A percentile compares a stretch with the other conserved stretches of the same genome.
Evolutionary conservation across 2,797 vertebrate genomes (phyloP).

Genomic region (Peromyscus melanophrys): DNA sequence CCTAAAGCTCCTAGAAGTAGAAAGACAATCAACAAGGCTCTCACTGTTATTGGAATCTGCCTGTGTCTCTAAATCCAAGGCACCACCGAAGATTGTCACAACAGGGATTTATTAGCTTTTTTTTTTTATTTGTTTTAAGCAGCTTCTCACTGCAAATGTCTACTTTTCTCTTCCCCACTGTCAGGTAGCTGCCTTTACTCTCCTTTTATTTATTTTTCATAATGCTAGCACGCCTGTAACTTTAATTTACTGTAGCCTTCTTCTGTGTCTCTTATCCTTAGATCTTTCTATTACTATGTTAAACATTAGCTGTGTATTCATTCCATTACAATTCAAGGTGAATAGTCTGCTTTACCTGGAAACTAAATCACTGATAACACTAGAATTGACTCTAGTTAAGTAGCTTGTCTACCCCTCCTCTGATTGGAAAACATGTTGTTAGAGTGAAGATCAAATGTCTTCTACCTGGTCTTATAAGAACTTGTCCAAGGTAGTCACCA

Average conservation of each 20-base stretch:
- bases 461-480: background rate
- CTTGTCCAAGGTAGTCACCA: background rate
- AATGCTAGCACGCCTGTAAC: background rate
- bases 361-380: background rate
- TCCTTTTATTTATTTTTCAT: background rate
- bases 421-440: background rate
- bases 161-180: background rate
- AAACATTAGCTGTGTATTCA: background rate
- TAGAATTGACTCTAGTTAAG: background rate
- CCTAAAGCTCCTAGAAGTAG: background rate
- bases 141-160: background rate
- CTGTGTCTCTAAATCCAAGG: background rate
- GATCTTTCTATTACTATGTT: background rate
- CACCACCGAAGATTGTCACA: background rate
- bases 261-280: background rate
- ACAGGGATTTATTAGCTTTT: background rate
- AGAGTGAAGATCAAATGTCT: background rate
- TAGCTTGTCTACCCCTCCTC: background rate
- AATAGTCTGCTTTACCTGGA: background rate
- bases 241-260: background rate
- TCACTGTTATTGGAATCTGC: background rate
- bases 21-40: background rate
- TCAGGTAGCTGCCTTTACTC: background rate
- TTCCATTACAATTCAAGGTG: background rate
- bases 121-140: background rate